Base-by-base conservation (phyloP, 2,113 vertebrate species). In the Lepus europaeus region DNA sequence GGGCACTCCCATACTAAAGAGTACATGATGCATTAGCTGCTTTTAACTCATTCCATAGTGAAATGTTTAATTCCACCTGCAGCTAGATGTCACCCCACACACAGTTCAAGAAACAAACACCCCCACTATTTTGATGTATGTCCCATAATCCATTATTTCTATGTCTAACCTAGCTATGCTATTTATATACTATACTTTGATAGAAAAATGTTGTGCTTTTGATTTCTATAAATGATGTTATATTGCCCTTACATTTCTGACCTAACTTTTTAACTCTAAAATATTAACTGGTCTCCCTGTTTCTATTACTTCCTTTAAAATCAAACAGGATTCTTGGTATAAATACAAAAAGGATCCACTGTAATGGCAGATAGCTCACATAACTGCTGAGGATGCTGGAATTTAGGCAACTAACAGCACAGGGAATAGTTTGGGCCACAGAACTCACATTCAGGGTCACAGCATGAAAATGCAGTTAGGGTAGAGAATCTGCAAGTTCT, bases 281-380 rank as follows among this genome's bases (percentile, higher is more conserved):
- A 74, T 16, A 11, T 59, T 63, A 91, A 91, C 17, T 69, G 7
- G 2, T 78, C 29, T 92, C 29, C 45, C 33, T 20, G 19, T 73
- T 79, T 89, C 56, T 89, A 23, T 10, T 74, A 33, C 39, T 92
- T 80, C n/a, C 14, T 63, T 31, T 92, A 88, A 77, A 31, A 83
- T 77, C 51, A 25, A 11, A 51, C 27, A n/a, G 73, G 36, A 86
- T 92, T 78, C 49, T 94, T 83, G 79, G 39, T 64, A 3, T 68
- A 70, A 70, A 83, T 81, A 29, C 16, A 49, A 91, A 87, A 79
- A 81, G 13, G 86, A 59, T 66, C 87, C 59, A 81, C 19, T 59
- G 33, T n/a, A 86, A 91, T 29, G 33, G 23, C 29, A 91, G 36
- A 3, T 53, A 76, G 39, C 25, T 92, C 39, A 77, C 16, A 20